phyloP scores from a whole-genome alignment of 1,140 invertebrate genomes.

The Drosophila varians region DNA sequence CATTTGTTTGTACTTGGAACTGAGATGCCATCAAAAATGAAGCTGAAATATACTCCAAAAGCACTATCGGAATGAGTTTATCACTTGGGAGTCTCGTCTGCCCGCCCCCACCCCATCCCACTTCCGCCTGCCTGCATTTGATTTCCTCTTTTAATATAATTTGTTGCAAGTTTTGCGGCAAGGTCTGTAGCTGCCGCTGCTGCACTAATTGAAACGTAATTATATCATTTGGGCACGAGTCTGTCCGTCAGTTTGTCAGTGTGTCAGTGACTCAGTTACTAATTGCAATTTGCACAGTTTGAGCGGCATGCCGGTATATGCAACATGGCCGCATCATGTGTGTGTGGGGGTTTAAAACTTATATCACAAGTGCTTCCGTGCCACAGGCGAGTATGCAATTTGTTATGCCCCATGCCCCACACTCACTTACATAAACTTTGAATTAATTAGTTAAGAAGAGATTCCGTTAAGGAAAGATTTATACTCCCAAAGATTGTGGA shows the following conservation, averaged over 20 bases:
- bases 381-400: slow-evolving; percentile 14
- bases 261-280: slow-evolving; percentile 9
- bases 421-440: not conserved
- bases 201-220: slow-evolving; percentile 66
- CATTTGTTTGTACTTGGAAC: slow-evolving; percentile 20
- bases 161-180: slow-evolving; percentile 51
- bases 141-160: slow-evolving; percentile 50
- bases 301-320: slow-evolving; percentile 9
- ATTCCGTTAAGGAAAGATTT: not conserved
- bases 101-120: not conserved
- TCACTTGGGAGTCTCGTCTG: slow-evolving; percentile 16
- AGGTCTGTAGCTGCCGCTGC: slow-evolving; percentile 33
- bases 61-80: slow-evolving; percentile 40
- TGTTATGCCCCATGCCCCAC: not conserved
- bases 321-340: slow-evolving; percentile 15
- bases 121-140: slow-evolving; percentile 37
- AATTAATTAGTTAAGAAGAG: not conserved
- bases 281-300: slow-evolving; percentile 53
- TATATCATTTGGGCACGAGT: slow-evolving; percentile 58
- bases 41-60: not conserved
- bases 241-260: slow-evolving; percentile 2
- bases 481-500: not conserved
- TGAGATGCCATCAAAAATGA: slow-evolving; percentile 5
- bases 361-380: slow-evolving; percentile 6
- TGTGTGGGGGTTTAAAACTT: slow-evolving; percentile 7